Evolutionary conservation across 2,113 vertebrate genomes (phyloP).

Genomic region (Actinemys pallida): DNA sequence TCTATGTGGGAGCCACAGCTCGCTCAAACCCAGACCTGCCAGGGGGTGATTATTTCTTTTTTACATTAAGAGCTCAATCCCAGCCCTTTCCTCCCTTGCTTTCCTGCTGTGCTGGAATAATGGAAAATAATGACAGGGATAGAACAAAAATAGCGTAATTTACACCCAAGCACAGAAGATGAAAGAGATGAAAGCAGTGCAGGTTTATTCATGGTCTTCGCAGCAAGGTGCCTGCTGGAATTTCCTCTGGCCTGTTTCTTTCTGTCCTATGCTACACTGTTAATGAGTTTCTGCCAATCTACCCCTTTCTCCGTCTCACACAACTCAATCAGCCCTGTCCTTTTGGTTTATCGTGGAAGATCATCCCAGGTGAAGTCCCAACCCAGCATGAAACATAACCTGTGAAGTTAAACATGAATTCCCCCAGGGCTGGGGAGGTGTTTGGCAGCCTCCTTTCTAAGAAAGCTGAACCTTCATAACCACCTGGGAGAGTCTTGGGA

Average conservation of each 20-base stretch:
- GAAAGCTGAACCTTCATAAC: neutral
- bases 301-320: neutral
- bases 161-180: conserved; percentile 48
- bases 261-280: neutral
- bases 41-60: conserved; percentile 27
- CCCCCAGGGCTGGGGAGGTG: neutral
- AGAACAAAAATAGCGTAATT: conserved; percentile 50
- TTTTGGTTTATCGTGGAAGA: neutral
- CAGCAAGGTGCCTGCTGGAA: neutral
- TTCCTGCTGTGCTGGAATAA: conserved; percentile 47
- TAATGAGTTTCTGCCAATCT: neutral
- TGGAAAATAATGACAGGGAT: conserved; percentile 60
- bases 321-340: neutral
- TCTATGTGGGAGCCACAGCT: conserved; percentile 34
- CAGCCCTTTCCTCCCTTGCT: conserved; percentile 44
- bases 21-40: neutral
- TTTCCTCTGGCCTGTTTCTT: conserved; percentile 11
- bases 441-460: neutral
- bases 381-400: accelerated
- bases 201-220: conserved; percentile 40
- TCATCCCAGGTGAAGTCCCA: neutral
- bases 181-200: conserved; percentile 39
- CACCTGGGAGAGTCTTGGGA: accelerated
- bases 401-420: neutral
- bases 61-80: conserved; percentile 25